Base-by-base conservation (phyloP, 2,888 invertebrate species). In the Hirtodrosophila cameraria region DNA sequence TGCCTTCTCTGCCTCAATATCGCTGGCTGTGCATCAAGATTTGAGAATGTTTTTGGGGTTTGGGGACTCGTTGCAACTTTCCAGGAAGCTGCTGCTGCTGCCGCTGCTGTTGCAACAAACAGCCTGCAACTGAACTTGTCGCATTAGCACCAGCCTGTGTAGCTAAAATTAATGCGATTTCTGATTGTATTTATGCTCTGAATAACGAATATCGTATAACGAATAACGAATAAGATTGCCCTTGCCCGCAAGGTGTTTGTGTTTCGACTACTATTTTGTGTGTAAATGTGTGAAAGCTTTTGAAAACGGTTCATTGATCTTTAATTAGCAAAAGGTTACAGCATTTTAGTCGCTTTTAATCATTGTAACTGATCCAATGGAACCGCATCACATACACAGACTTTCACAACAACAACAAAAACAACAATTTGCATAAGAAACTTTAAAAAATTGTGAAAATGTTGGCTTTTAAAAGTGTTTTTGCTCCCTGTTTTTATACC, bases 101-200 rank as follows among this genome's bases (percentile, higher is more conserved):
- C n/a, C n/a, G n/a, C n/a, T n/a, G n/a, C n/a, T n/a, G n/a, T n/a
- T n/a, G n/a, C n/a, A n/a, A n/a, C n/a, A n/a, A n/a, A 15, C 27
- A 13, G 45, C 30, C 55, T 38, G 36, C 53, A 48, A 43, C 46
- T 69, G 63, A 67, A 71, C 84, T 84, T 79, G 82, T 82, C 82
- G 82, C 85, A 84, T 82, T 82, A 82, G 75, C 82, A 79, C 76
- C 76, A 68, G 25, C 52, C 49, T 71, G 58, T 66, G 58, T 54
- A 54, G 58, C 61, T 28, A 43, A 54, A 71, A 62, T 66, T 57
- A 65, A 71, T 57, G 71, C 50, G 50, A 28, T 42, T 43, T 7
- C 43, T 23, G 65, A 53, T 69, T 62, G 54, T 35, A 52, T 58
- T 53, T 53, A 38, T 69, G 55, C 43, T 30, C 50, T 15, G 18